Percentiles rank a stretch among this genome's conserved stretches.
Evolutionary conservation across 2,797 vertebrate genomes (phyloP).

Genomic region (Hydrophis major): DNA sequence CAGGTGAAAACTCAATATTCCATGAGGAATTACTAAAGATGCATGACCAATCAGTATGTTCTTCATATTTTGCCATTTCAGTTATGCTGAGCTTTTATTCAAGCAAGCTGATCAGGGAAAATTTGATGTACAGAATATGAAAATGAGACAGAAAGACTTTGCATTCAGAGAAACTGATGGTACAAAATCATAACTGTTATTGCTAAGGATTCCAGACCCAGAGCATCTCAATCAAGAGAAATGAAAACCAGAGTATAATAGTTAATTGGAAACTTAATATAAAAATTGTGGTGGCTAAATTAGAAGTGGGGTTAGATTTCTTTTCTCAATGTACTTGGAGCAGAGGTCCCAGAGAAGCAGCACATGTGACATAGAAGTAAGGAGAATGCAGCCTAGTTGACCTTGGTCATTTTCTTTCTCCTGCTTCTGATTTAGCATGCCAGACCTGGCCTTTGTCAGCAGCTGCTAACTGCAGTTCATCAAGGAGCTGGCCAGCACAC

Average conservation of each 20-base stretch:
- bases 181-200: neutral
- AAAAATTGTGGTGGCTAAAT: neutral
- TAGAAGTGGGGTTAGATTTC: accelerated
- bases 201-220: neutral
- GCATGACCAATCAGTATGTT: neutral
- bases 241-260: neutral
- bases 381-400: neutral
- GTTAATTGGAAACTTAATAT: neutral
- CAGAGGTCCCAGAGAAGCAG: neutral
- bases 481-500: too few species aligned
- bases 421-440: too few species aligned
- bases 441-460: too few species aligned
- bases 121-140: neutral
- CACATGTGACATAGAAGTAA: neutral
- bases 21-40: neutral
- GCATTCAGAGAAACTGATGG: neutral
- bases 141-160: neutral
- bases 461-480: too few species aligned
- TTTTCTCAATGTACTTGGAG: neutral
- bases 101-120: neutral
- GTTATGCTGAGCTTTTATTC: neutral
- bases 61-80: neutral
- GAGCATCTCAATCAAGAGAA: neutral
- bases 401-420: too few species aligned
- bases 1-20: neutral